Base-by-base conservation (phyloP, 2,888 invertebrate species). In the Ptilodon capucinus region DNA sequence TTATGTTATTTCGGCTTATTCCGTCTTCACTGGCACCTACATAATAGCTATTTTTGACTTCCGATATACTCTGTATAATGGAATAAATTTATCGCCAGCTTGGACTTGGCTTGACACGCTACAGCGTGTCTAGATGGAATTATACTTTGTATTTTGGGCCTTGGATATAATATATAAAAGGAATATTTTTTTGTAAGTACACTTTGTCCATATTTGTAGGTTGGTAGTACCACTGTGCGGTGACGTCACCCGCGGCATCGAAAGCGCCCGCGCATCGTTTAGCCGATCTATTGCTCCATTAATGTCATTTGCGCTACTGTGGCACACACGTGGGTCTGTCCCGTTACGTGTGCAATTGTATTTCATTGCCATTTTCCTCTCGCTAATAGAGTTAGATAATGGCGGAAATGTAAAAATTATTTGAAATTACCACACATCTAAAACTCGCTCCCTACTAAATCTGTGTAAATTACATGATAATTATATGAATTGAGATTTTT, bases 291-390 rank as follows among this genome's bases (percentile, higher is more conserved):
- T 81, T 74, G 81, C 76, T 73, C 82, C 71, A 86, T 86, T 86
- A 86, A 74, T 76, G 85, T 85, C 84, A 84, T 79, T 85, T 81
- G 78, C 74, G 70, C 70, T 68, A 71, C 71, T 64, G 64, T 60
- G 70, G 72, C 69, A 79, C 69, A 79, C 87, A 86, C 88, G 87
- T 85, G 87, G 85, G 86, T 81, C 77, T 76, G 60, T 55, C 44
- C 40, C 58, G 61, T 79, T 76, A 80, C 75, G 63, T 62, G 72
- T 80, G 76, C 89, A 88, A 89, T 87, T 89, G 88, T 72, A 85
- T 85, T 79, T 87, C 87, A 89, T 89, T 89, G 90, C 82, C 84
- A 84, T 87, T 87, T 87, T 82, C 90, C 88, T 87, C 72, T 71
- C 53, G 70, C 69, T 68, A 74, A 76, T 64, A 60, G 60, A 68